Evolutionary conservation across 2,888 invertebrate species (phyloP).

Genomic region (Bombylius discolor): DNA sequence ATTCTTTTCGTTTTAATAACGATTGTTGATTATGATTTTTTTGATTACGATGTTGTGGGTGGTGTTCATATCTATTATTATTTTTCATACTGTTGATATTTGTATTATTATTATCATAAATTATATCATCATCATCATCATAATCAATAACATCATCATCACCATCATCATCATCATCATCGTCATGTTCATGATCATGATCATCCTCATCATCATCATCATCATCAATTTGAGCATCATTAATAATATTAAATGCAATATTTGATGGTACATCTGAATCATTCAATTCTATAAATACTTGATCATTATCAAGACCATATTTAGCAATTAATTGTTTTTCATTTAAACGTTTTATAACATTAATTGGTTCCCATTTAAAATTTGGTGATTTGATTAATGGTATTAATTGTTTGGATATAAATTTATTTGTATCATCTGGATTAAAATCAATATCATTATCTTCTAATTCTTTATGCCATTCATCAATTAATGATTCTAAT

Average conservation of each 20-base stretch:
- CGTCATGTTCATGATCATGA: too few relatives aligned
- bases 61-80: too few relatives aligned
- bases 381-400: slow-evolving; percentile 21
- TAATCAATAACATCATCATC: not conserved
- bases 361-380: slow-evolving; percentile 20
- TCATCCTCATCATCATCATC: too few relatives aligned
- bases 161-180: too few relatives aligned
- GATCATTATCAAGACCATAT: slow-evolving; percentile 8
- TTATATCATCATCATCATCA: not conserved
- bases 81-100: not conserved
- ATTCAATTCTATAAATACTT: not conserved
- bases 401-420: slow-evolving; percentile 24
- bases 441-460: slow-evolving; percentile 20
- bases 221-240: too few relatives aligned
- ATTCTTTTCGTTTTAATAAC: too few relatives aligned
- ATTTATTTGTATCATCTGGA: slow-evolving; percentile 19
- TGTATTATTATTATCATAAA: not conserved
- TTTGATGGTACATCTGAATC: too few relatives aligned
- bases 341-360: slow-evolving; percentile 21
- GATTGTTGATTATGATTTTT: too few relatives aligned
- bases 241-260: too few relatives aligned
- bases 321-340: slow-evolving; percentile 28
- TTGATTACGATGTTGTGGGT: too few relatives aligned
- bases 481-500: slow-evolving; percentile 23
- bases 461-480: slow-evolving; percentile 18